A percentile compares a stretch with the other conserved stretches of the same genome.
Evolutionary conservation across 2,888 invertebrate genomes (phyloP).

Genomic region (Drosophila peninsularis): DNA sequence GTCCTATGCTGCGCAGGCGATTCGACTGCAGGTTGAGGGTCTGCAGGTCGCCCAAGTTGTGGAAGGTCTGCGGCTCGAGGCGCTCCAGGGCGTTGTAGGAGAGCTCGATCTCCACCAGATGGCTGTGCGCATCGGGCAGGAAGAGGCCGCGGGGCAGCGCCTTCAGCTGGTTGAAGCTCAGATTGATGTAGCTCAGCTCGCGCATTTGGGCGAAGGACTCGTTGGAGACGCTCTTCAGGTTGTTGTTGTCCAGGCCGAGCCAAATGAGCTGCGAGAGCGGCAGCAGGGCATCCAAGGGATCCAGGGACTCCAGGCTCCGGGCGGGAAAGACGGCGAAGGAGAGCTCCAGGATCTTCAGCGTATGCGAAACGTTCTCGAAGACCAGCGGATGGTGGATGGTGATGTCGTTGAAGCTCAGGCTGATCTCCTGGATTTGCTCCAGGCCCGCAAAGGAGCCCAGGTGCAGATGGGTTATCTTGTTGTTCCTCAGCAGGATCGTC

Average conservation of each 20-base stretch:
- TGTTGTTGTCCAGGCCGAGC: constrained; percentile 95
- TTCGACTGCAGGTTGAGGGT: constrained; percentile 92
- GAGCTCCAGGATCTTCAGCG: constrained; percentile 92
- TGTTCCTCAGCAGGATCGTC: constrained; percentile 93
- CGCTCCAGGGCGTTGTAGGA: constrained; percentile 92
- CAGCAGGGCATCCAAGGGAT: constrained; percentile 91
- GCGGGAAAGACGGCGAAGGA: constrained; percentile 92
- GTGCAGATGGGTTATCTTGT: constrained; percentile 90
- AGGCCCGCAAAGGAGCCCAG: constrained; percentile 90
- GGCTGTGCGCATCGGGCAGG: constrained; percentile 88
- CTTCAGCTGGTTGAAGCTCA: constrained; percentile 93
- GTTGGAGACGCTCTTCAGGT: constrained; percentile 90
- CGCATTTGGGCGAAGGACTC: constrained; percentile 89
- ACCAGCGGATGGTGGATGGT: constrained; percentile 92
- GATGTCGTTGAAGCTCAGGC: constrained; percentile 95
- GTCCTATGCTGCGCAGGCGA: constrained; percentile 89
- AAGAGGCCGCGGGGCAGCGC: constrained; percentile 89
- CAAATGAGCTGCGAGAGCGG: constrained; percentile 91
- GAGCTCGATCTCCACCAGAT: constrained; percentile 91
- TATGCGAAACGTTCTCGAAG: constrained; percentile 90
- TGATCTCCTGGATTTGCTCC: constrained; percentile 92
- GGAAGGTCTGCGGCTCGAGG: constrained; percentile 89
- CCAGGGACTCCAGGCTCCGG: constrained; percentile 84
- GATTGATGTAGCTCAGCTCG: constrained; percentile 91
- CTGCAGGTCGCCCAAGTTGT: constrained; percentile 89